Evolutionary conservation across 2,113 vertebrate genomes (phyloP).

Genomic region (Ammospiza nelsoni): DNA sequence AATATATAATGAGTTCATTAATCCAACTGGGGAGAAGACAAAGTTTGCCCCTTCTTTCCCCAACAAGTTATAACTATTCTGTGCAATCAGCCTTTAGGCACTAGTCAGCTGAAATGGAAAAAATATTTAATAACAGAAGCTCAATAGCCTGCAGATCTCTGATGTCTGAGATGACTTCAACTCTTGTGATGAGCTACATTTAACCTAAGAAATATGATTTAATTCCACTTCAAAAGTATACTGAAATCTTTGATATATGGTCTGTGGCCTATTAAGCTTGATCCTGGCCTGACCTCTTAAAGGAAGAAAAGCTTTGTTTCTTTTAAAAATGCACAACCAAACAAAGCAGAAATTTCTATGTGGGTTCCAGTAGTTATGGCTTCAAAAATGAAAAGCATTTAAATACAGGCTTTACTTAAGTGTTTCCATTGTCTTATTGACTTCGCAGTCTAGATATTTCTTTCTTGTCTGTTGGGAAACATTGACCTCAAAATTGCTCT

Average conservation of each 20-base stretch:
- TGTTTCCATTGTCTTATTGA: slow-evolving; percentile 4
- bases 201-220: slow-evolving; percentile 58
- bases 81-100: slow-evolving; percentile 3
- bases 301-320: slow-evolving; percentile 33
- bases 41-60: slow-evolving; percentile 24
- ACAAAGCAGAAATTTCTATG: slow-evolving; percentile 20
- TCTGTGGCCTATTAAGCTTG: slow-evolving; percentile 48
- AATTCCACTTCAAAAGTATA: slow-evolving; percentile 56
- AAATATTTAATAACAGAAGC: slow-evolving; percentile 49
- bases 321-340: not conserved
- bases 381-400: slow-evolving; percentile 9
- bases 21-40: not conserved
- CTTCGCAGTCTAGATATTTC: not conserved
- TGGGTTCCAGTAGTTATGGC: not conserved
- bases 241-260: slow-evolving; percentile 48
- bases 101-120: slow-evolving; percentile 55
- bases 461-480: slow-evolving; percentile 24
- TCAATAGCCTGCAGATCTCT: slow-evolving; percentile 45
- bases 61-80: slow-evolving; percentile 37
- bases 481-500: not conserved
- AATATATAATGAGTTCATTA: not conserved
- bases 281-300: slow-evolving; percentile 28
- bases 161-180: slow-evolving; percentile 55
- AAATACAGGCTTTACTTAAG: not conserved
- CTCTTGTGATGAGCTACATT: slow-evolving; percentile 31